Conservation (phyloP, 2,113 vertebrate species). For the Saimiri boliviensis region DNA sequence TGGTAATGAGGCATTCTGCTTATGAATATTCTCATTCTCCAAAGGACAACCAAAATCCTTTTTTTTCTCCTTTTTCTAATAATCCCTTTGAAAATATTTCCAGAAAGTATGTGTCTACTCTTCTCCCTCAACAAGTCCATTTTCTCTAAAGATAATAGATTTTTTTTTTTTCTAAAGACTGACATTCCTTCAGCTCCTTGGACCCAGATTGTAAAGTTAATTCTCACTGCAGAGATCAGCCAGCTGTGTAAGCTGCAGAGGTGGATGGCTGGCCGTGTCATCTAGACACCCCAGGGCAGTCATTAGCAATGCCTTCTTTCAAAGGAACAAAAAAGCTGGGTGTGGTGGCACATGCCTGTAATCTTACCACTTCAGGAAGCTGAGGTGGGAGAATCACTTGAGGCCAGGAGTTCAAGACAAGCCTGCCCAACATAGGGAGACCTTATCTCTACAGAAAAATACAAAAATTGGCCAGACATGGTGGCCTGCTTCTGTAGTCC, state of each 20-base stretch:
- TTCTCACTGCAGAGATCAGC: not conserved
- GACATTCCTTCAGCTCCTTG: not conserved
- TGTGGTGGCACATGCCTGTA: no score
- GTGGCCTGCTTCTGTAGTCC: no score
- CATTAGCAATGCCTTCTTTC: not conserved
- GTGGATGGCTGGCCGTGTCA: rapidly evolving
- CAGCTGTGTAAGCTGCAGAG: rapidly evolving
- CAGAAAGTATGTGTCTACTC: not conserved
- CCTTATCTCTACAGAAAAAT: no score
- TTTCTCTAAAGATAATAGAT: not conserved
- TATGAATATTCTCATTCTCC: not conserved
- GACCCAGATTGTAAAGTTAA: not conserved
- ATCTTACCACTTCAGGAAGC: no score
- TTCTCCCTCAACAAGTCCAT: not conserved
- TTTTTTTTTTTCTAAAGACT: not conserved
- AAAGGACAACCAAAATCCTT: not conserved
- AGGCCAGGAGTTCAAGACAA: no score
- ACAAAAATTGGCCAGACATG: no score
- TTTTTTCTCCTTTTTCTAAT: not conserved
- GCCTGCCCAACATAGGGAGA: no score
- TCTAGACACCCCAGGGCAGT: not conserved
- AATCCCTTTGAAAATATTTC: slow-evolving; percentile 17
- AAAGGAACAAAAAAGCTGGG: not conserved
- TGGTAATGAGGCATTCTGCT: not conserved
- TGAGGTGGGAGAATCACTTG: no score